Evolutionary conservation across 2,888 invertebrate genomes (phyloP).

Genomic region (Clivina fossor): DNA sequence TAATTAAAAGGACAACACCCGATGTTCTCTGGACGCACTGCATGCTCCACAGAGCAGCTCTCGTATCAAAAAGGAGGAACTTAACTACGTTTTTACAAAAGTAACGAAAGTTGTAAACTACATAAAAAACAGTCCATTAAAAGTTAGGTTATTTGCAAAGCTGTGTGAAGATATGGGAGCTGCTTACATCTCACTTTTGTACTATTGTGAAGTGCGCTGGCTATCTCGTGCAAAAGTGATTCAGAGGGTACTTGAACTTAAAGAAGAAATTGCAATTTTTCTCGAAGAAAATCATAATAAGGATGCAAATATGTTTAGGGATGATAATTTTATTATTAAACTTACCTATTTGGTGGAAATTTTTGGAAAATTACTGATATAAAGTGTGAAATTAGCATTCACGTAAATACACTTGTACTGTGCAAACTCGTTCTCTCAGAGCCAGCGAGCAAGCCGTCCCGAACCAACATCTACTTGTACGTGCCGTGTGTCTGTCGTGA

Average conservation of each 20-base stretch:
- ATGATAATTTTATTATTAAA: constrained; percentile 19
- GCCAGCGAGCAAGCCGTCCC: no score
- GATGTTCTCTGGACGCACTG: constrained; percentile 27
- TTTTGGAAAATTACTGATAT: constrained; percentile 28
- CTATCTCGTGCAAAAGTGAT: constrained; percentile 9
- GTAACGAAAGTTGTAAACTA: constrained; percentile 23
- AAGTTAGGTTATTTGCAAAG: constrained; percentile 21
- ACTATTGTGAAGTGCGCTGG: constrained; percentile 18
- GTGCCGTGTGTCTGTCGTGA: no score
- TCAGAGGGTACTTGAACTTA: constrained; percentile 15
- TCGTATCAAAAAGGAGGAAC: constrained; percentile 25
- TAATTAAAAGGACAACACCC: constrained; percentile 17
- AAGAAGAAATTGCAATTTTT: constrained; percentile 12
- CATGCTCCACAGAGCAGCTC: constrained; percentile 31
- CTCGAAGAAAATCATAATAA: neutral
- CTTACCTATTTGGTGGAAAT: constrained; percentile 20
- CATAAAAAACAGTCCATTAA: constrained; percentile 28
- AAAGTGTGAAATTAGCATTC: no score
- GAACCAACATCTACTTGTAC: no score
- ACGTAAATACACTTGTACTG: no score
- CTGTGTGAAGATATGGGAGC: constrained; percentile 15
- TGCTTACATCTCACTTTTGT: neutral
- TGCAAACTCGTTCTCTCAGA: no score
- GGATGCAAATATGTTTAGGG: constrained; percentile 8
- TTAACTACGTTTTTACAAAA: constrained; percentile 19